A percentile compares a stretch with the other conserved stretches of the same genome.
These are phyloP conservation scores for Scopus umbretta DNA, from an alignment of 2,113 vertebrate species.

Conservation along the genomic window DNA sequence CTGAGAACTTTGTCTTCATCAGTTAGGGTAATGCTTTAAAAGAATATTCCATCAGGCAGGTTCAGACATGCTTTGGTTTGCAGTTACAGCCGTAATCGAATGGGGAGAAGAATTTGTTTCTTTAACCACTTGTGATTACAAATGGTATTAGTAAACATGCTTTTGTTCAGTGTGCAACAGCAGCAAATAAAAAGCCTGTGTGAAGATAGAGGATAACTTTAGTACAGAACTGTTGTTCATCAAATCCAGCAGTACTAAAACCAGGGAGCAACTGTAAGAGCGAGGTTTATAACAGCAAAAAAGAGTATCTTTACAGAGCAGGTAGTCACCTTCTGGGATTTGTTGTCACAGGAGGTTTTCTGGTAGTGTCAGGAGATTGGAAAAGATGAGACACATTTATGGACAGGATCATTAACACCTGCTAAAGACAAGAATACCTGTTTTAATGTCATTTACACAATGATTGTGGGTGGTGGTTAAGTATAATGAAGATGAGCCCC, in stretches of 20 bases:
- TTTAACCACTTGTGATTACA: not conserved
- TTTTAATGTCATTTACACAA: not conserved
- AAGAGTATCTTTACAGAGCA: not conserved
- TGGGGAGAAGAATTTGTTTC: not conserved
- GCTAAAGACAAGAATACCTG: not conserved
- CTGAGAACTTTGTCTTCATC: not conserved
- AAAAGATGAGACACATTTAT: not conserved
- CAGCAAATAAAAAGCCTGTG: not conserved
- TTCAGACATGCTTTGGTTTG: not conserved
- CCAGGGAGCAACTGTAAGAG: not conserved
- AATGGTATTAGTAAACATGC: not conserved
- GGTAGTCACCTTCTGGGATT: not conserved
- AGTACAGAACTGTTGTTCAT: not conserved
- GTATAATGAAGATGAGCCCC: not conserved
- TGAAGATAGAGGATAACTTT: not conserved
- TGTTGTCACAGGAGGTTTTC: not conserved
- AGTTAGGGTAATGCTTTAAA: not conserved
- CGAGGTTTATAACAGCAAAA: not conserved
- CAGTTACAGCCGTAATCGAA: not conserved
- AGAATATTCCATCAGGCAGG: not conserved
- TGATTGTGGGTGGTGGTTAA: not conserved
- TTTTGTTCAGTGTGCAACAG: not conserved
- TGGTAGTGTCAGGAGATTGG: not conserved
- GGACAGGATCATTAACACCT: not conserved
- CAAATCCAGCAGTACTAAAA: not conserved